phyloP scores from a whole-genome alignment of 2,797 vertebrate species.

The Poeciliopsis presidionis region DNA sequence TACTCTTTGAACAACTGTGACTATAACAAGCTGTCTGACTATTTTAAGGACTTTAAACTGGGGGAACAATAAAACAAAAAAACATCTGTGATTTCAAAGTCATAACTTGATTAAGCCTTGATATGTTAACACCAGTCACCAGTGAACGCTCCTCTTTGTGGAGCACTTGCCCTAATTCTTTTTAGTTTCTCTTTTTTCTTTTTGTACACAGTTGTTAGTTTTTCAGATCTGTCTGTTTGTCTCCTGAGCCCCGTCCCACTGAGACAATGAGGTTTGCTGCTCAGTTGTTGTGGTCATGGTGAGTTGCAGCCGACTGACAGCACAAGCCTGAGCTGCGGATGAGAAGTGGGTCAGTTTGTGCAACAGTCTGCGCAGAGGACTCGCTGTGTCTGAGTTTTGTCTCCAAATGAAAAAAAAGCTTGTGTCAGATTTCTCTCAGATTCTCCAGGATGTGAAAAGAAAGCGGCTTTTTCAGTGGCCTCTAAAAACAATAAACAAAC shows the following conservation, averaged over 20 bases:
- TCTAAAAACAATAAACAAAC: constrained; percentile 37
- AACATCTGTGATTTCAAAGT: background rate
- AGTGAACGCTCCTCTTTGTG: background rate
- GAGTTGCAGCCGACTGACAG: constrained; percentile 64
- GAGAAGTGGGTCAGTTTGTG: constrained; percentile 73
- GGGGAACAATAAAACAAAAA: background rate
- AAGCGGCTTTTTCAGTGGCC: constrained; percentile 35
- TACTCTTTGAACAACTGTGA: background rate
- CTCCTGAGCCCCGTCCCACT: constrained; percentile 41
- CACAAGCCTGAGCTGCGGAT: constrained; percentile 44
- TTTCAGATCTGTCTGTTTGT: constrained; percentile 38
- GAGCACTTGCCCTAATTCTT: background rate
- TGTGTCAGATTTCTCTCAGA: constrained; percentile 58
- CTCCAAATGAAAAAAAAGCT: constrained; percentile 47
- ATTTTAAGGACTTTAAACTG: background rate
- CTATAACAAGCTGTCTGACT: background rate
- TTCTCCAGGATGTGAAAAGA: constrained; percentile 56
- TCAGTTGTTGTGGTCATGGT: constrained; percentile 63
- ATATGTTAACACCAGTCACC: background rate
- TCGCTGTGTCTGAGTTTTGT: constrained; percentile 50
- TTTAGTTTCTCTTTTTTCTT: background rate
- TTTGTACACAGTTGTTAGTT: constrained; percentile 34
- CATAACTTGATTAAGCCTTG: background rate
- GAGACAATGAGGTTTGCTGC: constrained; percentile 45
- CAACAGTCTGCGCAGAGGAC: constrained; percentile 51